These are phyloP conservation scores for Metopolophium dirhodum DNA, from an alignment of 1,140 invertebrate species.

Conservation along the genomic window DNA sequence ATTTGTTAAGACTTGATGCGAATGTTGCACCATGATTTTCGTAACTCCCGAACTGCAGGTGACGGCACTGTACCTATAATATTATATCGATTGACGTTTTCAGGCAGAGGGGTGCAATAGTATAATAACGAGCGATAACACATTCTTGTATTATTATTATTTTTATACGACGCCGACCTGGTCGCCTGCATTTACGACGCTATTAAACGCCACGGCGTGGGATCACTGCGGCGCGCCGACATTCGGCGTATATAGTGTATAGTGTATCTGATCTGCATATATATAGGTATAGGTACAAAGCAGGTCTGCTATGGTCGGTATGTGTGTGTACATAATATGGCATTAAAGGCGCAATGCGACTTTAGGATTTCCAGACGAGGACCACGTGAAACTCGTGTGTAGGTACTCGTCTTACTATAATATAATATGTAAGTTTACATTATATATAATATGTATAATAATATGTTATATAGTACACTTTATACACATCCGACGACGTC, in stretches of 20 bases:
- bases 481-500: background rate
- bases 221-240: background rate
- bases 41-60: background rate
- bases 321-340: background rate
- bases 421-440: too few relatives aligned
- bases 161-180: background rate
- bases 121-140: slow-evolving; percentile 4
- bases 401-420: background rate
- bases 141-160: background rate
- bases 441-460: too few relatives aligned
- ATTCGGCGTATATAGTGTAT: background rate
- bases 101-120: background rate
- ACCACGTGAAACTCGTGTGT: background rate
- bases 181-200: background rate
- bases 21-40: background rate
- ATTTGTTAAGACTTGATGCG: background rate
- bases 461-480: background rate
- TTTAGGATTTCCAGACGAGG: background rate
- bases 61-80: background rate
- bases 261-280: background rate
- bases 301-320: background rate
- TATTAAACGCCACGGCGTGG: slow-evolving; percentile 11
- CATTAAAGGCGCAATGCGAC: background rate
- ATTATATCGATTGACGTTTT: background rate
- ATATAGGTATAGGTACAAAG: background rate